Conservation (phyloP, 2,113 vertebrate species). For the Pionites leucogaster region DNA sequence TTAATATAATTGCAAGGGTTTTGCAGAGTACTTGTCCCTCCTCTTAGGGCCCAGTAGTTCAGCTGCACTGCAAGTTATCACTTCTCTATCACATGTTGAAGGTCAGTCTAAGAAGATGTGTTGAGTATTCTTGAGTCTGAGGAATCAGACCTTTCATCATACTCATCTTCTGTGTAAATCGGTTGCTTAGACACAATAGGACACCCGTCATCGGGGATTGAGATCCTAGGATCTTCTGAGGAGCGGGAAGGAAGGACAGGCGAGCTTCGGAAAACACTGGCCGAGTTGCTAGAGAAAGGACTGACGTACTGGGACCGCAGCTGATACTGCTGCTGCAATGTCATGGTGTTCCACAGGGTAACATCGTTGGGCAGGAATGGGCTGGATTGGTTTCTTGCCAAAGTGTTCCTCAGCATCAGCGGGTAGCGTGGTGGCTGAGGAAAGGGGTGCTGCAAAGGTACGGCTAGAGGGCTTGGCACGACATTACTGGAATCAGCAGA, state of each 20-base stretch:
- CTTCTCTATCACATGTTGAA: not conserved
- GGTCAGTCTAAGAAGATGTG: slow-evolving; percentile 81
- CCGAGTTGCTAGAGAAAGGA: slow-evolving; percentile 83
- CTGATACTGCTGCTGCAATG: slow-evolving; percentile 97
- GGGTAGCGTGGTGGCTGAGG: slow-evolving; percentile 94
- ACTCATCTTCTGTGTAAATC: slow-evolving; percentile 93
- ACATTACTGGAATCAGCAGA: slow-evolving; percentile 84
- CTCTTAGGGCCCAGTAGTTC: slow-evolving; percentile 12
- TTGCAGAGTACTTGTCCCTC: not conserved
- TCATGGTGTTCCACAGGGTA: slow-evolving; percentile 98
- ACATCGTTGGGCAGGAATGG: slow-evolving; percentile 92
- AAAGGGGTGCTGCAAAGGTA: slow-evolving; percentile 90
- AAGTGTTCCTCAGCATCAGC: slow-evolving; percentile 90
- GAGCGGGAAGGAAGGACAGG: slow-evolving; percentile 82
- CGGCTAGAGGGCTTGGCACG: slow-evolving; percentile 81
- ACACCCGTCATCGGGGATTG: slow-evolving; percentile 86
- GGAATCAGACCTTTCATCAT: slow-evolving; percentile 94
- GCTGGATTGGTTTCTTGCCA: slow-evolving; percentile 86
- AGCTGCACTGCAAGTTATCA: slow-evolving; percentile 33
- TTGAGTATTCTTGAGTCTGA: slow-evolving; percentile 93
- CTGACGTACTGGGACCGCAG: slow-evolving; percentile 93
- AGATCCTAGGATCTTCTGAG: slow-evolving; percentile 84
- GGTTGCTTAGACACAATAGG: slow-evolving; percentile 86
- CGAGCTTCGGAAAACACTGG: slow-evolving; percentile 85
- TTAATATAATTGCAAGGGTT: slow-evolving; percentile 43